Conservation (phyloP, 2,113 vertebrate genomes). For the Melanostigma gelatinosum region DNA sequence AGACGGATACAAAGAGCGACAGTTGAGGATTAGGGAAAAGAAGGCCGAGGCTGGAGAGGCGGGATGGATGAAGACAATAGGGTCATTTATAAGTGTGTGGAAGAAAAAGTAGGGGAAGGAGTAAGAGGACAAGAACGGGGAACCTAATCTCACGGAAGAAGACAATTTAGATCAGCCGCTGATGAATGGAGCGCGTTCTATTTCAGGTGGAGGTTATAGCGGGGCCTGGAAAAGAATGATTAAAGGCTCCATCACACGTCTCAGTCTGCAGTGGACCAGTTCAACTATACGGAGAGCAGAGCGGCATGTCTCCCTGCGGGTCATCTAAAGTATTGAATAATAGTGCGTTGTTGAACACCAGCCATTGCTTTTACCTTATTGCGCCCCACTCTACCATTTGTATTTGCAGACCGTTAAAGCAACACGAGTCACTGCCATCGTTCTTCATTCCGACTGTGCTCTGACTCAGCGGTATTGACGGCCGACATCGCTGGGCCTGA, state of each 20-base stretch:
- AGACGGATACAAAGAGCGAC: not conserved
- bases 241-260: slow-evolving; percentile 8
- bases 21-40: not conserved
- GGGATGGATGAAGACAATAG: not conserved
- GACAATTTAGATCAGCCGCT: slow-evolving; percentile 28
- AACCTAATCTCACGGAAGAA: slow-evolving; percentile 17
- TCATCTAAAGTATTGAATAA: not conserved
- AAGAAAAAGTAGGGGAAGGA: not conserved
- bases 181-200: slow-evolving; percentile 52
- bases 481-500: slow-evolving; percentile 12
- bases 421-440: slow-evolving; percentile 29
- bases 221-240: slow-evolving; percentile 32
- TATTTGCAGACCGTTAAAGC: not conserved
- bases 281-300: slow-evolving; percentile 34
- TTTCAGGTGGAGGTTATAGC: slow-evolving; percentile 51
- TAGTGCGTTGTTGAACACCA: not conserved
- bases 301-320: slow-evolving; percentile 22
- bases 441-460: slow-evolving; percentile 17
- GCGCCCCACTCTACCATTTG: not conserved
- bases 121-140: not conserved
- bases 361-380: not conserved
- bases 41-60: not conserved
- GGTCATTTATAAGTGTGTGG: not conserved
- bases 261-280: not conserved
- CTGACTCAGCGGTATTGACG: slow-evolving; percentile 57